Conservation (phyloP, 2,888 invertebrate species). For the Hirtodrosophila trivittata region DNA sequence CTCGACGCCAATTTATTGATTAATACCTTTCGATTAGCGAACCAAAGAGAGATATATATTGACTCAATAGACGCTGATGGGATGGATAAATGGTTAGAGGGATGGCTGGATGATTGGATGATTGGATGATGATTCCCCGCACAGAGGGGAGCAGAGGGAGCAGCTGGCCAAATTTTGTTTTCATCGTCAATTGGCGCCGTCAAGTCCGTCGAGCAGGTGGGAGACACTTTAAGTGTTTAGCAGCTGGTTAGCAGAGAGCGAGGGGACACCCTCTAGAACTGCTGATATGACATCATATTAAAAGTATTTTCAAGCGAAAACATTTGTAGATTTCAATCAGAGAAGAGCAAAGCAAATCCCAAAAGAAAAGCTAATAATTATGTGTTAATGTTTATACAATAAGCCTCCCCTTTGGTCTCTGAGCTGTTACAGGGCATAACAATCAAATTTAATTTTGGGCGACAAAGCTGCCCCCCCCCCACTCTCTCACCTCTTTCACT, state of each 20-base stretch:
- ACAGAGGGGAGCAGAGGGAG: background rate
- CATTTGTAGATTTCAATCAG: no score
- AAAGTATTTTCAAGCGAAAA: background rate
- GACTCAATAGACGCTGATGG: conserved; percentile 14
- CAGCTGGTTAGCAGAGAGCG: background rate
- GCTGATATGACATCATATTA: no score
- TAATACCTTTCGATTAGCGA: conserved; percentile 73
- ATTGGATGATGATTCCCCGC: background rate
- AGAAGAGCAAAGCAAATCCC: no score
- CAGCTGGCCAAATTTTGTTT: conserved; percentile 45
- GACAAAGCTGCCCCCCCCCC: background rate
- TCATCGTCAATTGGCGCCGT: conserved; percentile 38
- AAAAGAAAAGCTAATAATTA: no score
- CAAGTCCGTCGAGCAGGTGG: conserved; percentile 13
- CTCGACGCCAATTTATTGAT: conserved; percentile 72
- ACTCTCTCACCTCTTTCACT: background rate
- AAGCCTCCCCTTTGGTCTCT: no score
- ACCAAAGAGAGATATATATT: conserved; percentile 37
- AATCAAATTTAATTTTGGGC: conserved; percentile 36
- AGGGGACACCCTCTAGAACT: conserved; percentile 21
- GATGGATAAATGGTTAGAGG: background rate
- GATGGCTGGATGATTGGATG: background rate
- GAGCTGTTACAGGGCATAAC: no score
- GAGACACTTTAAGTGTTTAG: conserved; percentile 6
- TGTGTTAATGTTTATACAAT: no score